These are phyloP conservation scores for Threskiornis aethiopicus DNA, from an alignment of 2,797 vertebrate species.

Conservation along the genomic window DNA sequence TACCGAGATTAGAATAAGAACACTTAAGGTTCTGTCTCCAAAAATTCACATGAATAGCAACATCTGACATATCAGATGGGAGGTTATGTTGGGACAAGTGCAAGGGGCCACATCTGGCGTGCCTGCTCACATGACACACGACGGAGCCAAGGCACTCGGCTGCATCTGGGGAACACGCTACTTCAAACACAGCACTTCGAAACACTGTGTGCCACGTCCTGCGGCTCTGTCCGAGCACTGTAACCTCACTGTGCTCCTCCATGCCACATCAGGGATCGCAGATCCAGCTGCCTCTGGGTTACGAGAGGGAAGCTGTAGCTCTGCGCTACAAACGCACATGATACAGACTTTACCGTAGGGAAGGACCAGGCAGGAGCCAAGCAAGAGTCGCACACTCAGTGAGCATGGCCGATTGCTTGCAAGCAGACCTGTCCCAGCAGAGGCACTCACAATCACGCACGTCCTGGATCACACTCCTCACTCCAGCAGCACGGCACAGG, in stretches of 20 bases:
- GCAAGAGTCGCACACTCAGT: rapidly evolving
- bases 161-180: neutral
- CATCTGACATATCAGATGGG: neutral
- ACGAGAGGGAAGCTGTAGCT: neutral
- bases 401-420: neutral
- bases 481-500: neutral
- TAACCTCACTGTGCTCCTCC: rapidly evolving
- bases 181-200: neutral
- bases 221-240: rapidly evolving
- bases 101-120: conserved; percentile 33
- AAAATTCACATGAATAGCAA: neutral
- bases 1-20: neutral
- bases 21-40: neutral
- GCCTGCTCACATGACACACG: neutral
- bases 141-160: neutral
- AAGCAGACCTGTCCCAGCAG: neutral
- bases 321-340: rapidly evolving
- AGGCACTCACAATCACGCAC: neutral
- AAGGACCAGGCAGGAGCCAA: neutral
- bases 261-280: rapidly evolving
- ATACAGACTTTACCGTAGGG: neutral
- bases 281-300: neutral
- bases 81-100: conserved; percentile 18
- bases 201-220: neutral
- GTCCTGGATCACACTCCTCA: rapidly evolving